Evolutionary conservation across 2,113 vertebrate species (phyloP).

Genomic region (Stomatorhinus ivindoensis): DNA sequence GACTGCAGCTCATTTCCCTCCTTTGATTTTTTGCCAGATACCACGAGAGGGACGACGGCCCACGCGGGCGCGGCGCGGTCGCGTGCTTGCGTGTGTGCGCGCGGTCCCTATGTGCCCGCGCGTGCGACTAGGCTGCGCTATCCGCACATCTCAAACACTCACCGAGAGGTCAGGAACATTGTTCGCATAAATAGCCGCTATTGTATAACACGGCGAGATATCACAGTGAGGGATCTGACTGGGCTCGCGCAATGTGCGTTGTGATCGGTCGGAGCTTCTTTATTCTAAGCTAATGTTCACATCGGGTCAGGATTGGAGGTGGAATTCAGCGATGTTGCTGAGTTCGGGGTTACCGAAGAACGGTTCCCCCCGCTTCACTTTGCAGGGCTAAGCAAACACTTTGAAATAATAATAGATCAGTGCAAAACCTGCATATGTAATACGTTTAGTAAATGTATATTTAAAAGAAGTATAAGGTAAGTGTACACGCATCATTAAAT

Average conservation of each 20-base stretch:
- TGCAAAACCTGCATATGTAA: not conserved
- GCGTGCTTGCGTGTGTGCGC: not conserved
- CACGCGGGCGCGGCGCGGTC: conserved; percentile 26
- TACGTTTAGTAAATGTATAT: not conserved
- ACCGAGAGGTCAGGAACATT: not conserved
- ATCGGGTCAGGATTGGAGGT: conserved; percentile 3
- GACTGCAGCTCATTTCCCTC: conserved; percentile 42
- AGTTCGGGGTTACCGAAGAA: not conserved
- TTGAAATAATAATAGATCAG: not conserved
- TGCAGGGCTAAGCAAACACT: not conserved
- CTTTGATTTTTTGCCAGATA: conserved; percentile 28
- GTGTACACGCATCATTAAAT: not conserved
- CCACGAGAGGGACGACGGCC: conserved; percentile 11
- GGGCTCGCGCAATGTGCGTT: not conserved
- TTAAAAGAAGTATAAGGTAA: not conserved
- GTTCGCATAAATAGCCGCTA: conserved; percentile 14
- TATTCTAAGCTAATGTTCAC: not conserved
- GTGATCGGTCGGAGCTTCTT: not conserved
- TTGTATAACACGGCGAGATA: conserved; percentile 8
- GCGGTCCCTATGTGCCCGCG: not conserved
- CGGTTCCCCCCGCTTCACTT: not conserved
- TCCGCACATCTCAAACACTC: not conserved
- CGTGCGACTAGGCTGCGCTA: not conserved
- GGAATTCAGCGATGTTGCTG: not conserved
- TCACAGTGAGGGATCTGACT: not conserved